Base-by-base conservation (phyloP, 30 jellyfish, hydroid and myxozoan species). In the Nemopilema nomurai region DNA sequence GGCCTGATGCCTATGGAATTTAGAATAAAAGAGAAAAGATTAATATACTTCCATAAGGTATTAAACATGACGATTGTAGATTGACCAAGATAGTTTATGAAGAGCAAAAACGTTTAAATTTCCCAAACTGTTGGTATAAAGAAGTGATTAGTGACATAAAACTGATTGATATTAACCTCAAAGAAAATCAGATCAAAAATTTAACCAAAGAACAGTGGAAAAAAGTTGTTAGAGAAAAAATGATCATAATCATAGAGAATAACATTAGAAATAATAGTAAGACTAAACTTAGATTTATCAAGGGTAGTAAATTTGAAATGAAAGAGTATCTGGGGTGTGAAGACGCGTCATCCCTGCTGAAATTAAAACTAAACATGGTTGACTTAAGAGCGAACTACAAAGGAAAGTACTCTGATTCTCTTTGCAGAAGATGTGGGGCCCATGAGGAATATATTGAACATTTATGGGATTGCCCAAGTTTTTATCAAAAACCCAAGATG, bases 1-100 rank as follows among this genome's bases (percentile, higher is more conserved):
- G 84, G 84, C 22, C 72, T 50, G 20, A 74, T 74, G 84, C 84
- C 84, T 18, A 33, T 74, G 84, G 84, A 74, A 74, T 74, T 13
- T 50, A 74, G 72, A 27, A 74, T 74, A 41, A 74, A 74, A 27
- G 84, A 74, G 28, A 74, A 74, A 22, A 13, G 71, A 57, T 49
- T 74, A 51, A 8, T 74, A 26, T 51, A 13, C 72, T 51, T 32
- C 23, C 72, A 74, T 51, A 74, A 50, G 28, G 28, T 74, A 7
- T 57, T 74, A 19, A 74, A 74, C 49, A 50, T 71, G 72, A 74
- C 22, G 84, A 74, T 31, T 31, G 28, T n/a, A 74, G 84, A 74
- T 27, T 74, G 51, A 74, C 84, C 72, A 41, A 51, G 31, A 41
- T 7, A 74, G 84, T 33, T 21, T 74, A 74, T 19, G 52, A 74